Base-by-base conservation (phyloP, 2,797 vertebrate species). In the Oryzias dopingdopingensis region DNA sequence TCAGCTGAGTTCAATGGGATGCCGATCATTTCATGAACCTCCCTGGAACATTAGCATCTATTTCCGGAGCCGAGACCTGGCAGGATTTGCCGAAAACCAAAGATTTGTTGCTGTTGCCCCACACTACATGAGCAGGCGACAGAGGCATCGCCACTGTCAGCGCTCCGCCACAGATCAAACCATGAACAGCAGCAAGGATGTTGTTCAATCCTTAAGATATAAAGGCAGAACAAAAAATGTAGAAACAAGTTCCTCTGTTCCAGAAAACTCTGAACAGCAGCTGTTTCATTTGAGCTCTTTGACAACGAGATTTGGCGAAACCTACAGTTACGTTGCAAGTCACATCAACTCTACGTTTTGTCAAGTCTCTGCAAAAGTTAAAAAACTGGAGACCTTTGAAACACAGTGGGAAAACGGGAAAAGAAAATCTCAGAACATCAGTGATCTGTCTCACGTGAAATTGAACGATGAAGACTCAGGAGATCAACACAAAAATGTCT, bases 201-300 rank as follows among this genome's bases (percentile, higher is more conserved):
- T 37, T 32, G 42, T 15, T 4, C 56, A 61, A 32, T 53, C 52
- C 14, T 5, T 53, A 1, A 62, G 52, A 43, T 16, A 4, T 40
- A 60, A 74, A 52, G 61, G 56, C 13, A 52, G 46, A 37, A 53
- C 56, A 14, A 51, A 83, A 17, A 46, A 45, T 22, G 64, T 57
- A 17, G 61, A 42, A 49, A 69, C 42, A 47, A 47, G 52, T 56
- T 8, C 41, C 23, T 47, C 60, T 18, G 20, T 46, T 12, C 56
- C 59, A 20, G 57, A 49, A 45, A 56, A 41, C 15, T 52, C 70
- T 49, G 61, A 64, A 43, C 15, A 74, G 26, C 87, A 91, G 2
- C 68, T 92, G 10, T 92, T 92, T 77, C 90, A 92, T 65, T 80
- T 80, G 17, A 91, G 89, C 57, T 81, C 83, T 59, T 67, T 91